Percentiles rank a stretch among this genome's conserved stretches.
Evolutionary conservation across 2,888 invertebrate genomes (phyloP).

Genomic region (Oscheius onirici): DNA sequence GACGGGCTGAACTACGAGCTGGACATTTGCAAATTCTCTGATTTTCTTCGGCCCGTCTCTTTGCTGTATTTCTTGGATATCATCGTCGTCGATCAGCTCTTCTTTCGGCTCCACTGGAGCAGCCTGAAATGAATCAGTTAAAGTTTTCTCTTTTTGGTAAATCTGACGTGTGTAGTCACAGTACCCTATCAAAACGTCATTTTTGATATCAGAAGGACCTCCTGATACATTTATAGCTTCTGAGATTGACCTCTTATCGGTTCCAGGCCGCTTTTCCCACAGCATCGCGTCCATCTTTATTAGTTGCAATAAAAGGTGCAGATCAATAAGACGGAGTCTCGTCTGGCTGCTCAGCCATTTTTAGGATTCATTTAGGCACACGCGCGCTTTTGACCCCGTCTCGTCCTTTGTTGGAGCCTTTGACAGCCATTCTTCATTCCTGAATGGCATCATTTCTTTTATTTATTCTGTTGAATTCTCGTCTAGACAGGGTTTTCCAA

Average conservation of each 20-base stretch:
- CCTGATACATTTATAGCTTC: no score
- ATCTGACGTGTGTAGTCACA: no score
- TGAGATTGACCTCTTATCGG: no score
- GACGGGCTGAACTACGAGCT: slow-evolving; percentile 40
- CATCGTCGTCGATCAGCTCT: slow-evolving; percentile 17
- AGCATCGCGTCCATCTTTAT: not conserved
- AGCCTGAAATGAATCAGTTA: slow-evolving; percentile 5
- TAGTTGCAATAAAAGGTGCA: slow-evolving; percentile 23
- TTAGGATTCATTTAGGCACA: no score
- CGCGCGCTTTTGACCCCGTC: no score
- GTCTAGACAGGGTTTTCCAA: not conserved
- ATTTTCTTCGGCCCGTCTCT: not conserved
- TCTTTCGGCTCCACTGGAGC: slow-evolving; percentile 27
- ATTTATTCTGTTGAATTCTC: not conserved
- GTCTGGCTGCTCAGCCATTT: no score
- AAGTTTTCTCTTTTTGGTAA: no score
- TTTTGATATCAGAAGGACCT: no score
- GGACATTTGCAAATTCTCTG: slow-evolving; percentile 29
- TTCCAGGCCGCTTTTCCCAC: no score
- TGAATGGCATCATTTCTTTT: not conserved
- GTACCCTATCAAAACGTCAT: no score
- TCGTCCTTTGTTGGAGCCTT: not conserved
- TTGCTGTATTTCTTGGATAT: slow-evolving; percentile 16
- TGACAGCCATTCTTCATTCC: not conserved
- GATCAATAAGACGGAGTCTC: slow-evolving; percentile 13